Conservation (phyloP, 1,140 invertebrate species). For the Stratiolaelaps scimitus region DNA sequence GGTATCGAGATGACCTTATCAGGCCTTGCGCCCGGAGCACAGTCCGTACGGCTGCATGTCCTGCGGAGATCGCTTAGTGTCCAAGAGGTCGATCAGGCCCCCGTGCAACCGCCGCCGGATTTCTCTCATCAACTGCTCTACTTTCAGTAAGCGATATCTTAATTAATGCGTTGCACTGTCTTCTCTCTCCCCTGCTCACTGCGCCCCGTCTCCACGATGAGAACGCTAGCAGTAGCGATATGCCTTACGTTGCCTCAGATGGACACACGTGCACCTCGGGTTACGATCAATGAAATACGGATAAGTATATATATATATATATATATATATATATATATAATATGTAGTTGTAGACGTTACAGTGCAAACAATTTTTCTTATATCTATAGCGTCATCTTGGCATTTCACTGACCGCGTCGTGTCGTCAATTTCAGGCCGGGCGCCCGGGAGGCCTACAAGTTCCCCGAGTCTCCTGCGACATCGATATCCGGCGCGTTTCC, state of each 20-base stretch:
- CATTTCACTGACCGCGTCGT: too few relatives aligned
- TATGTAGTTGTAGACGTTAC: too few relatives aligned
- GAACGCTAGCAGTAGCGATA: too few relatives aligned
- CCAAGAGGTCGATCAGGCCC: neutral
- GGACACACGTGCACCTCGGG: neutral
- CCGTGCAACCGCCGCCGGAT: neutral
- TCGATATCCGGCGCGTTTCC: slow-evolving; percentile 9
- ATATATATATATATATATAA: too few relatives aligned
- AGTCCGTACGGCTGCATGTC: slow-evolving; percentile 3
- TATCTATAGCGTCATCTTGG: too few relatives aligned
- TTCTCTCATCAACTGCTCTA: slow-evolving; percentile 18
- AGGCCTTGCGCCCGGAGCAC: slow-evolving; percentile 4
- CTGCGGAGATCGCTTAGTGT: neutral
- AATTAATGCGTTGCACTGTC: neutral
- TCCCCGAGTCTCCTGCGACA: neutral
- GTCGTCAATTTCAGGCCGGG: neutral
- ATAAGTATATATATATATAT: too few relatives aligned
- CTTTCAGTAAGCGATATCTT: neutral
- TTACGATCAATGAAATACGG: neutral
- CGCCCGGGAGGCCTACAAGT: slow-evolving; percentile 19
- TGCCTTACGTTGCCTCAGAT: too few relatives aligned
- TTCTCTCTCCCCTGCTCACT: too few relatives aligned
- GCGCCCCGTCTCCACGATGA: too few relatives aligned
- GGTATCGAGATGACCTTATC: slow-evolving; percentile 23
- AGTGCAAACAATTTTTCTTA: too few relatives aligned